These are phyloP conservation scores for Ashinkailepas kermadecensis DNA, from an alignment of 2,888 invertebrate species.

Conservation along the genomic window DNA sequence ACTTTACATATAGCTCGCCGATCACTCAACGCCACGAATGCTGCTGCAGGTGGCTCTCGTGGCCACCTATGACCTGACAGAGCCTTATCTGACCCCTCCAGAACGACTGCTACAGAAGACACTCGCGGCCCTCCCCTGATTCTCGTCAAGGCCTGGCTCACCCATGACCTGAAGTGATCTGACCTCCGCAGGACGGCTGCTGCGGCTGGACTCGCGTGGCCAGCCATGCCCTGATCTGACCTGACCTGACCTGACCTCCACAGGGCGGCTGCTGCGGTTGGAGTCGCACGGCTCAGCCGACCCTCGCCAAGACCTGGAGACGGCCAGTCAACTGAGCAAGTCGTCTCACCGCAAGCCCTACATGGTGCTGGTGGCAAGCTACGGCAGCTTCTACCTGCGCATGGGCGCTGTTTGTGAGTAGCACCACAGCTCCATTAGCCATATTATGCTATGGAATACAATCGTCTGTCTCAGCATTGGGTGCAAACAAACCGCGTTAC, in stretches of 20 bases:
- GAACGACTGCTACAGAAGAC: no score
- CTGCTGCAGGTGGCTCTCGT: no score
- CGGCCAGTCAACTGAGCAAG: slow-evolving; percentile 37
- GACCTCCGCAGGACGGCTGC: no score
- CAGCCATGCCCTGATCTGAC: not conserved
- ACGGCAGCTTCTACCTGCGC: slow-evolving; percentile 83
- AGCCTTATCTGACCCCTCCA: no score
- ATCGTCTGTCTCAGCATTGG: no score
- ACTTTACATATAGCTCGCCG: no score
- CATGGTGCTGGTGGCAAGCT: slow-evolving; percentile 49
- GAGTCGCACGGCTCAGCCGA: not conserved
- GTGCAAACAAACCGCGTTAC: no score
- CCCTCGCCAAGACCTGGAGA: slow-evolving; percentile 38
- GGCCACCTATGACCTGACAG: no score
- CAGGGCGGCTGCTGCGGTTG: not conserved
- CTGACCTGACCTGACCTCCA: not conserved
- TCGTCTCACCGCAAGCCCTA: slow-evolving; percentile 17
- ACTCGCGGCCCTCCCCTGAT: no score
- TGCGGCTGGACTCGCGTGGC: not conserved
- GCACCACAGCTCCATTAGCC: no score
- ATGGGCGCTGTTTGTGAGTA: slow-evolving; percentile 80
- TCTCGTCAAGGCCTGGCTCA: not conserved
- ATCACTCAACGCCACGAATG: no score
- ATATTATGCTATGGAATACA: no score
- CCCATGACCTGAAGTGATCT: not conserved